Conservation (phyloP, 2,113 vertebrate genomes). For the Python bivittatus region DNA sequence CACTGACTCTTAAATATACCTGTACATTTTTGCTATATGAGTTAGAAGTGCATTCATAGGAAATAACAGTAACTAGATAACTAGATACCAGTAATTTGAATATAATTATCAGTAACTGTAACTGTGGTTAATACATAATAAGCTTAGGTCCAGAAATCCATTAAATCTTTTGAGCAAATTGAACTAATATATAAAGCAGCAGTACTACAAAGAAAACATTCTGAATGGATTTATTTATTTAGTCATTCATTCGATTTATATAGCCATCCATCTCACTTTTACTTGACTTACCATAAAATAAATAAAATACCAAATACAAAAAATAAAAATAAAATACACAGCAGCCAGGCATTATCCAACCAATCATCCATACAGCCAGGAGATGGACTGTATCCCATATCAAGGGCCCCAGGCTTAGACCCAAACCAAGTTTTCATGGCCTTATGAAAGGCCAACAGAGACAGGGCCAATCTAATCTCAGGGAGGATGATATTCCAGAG, state of each 20-base stretch:
- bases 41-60: slow-evolving; percentile 60
- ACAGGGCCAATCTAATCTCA: not conserved
- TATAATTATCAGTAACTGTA: slow-evolving; percentile 43
- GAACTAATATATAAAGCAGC: not conserved
- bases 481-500: not conserved
- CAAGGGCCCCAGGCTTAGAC: not conserved
- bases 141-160: slow-evolving; percentile 38
- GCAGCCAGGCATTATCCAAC: not conserved
- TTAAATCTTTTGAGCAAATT: slow-evolving; percentile 36
- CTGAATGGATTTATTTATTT: not conserved
- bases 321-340: not conserved
- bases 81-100: slow-evolving; percentile 35
- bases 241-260: not conserved
- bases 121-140: slow-evolving; percentile 44
- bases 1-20: slow-evolving; percentile 49
- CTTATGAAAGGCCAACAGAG: not conserved
- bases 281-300: not conserved
- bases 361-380: not conserved
- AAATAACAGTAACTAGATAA: slow-evolving; percentile 56
- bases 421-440: not conserved
- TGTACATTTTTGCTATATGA: slow-evolving; percentile 66
- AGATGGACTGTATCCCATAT: not conserved
- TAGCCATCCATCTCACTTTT: not conserved
- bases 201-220: not conserved
- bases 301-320: not conserved